Conservation (phyloP, 2,113 vertebrate species). For the Muntiacus reevesi region DNA sequence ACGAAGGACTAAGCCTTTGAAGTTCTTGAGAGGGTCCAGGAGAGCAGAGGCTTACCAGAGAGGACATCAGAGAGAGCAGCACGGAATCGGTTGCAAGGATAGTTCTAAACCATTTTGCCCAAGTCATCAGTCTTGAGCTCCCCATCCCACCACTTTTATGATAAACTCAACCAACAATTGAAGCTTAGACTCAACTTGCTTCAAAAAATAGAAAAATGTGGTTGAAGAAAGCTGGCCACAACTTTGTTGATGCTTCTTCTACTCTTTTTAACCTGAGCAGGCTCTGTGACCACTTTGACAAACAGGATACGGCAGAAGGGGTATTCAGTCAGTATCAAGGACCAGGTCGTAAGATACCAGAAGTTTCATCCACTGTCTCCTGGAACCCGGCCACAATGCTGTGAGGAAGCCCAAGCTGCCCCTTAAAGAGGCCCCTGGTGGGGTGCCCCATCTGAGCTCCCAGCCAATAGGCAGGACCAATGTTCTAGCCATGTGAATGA, state of each 20-base stretch:
- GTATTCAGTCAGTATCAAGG: not conserved
- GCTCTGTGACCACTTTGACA: not conserved
- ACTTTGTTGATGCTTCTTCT: not conserved
- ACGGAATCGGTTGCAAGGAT: not conserved
- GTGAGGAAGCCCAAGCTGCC: not conserved
- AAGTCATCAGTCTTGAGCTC: not conserved
- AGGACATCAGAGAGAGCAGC: not conserved
- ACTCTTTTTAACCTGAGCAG: not conserved
- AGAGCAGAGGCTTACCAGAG: not conserved
- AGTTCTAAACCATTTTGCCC: not conserved
- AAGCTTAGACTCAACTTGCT: not conserved
- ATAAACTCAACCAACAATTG: not conserved
- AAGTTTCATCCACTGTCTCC: not conserved
- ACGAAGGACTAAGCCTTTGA: not conserved
- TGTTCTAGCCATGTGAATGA: rapidly evolving
- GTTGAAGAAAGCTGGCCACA: not conserved
- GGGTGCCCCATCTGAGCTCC: not conserved
- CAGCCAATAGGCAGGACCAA: not conserved
- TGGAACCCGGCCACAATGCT: not conserved
- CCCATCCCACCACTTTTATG: not conserved
- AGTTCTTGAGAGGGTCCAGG: not conserved
- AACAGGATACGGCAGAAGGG: not conserved
- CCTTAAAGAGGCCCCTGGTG: not conserved
- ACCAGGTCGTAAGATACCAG: not conserved
- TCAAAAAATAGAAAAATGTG: not conserved